Evolutionary conservation across 2,888 invertebrate genomes (phyloP), one percentile per base, ranked within the genome.

Genomic region (Stenodema calcarata): DNA sequence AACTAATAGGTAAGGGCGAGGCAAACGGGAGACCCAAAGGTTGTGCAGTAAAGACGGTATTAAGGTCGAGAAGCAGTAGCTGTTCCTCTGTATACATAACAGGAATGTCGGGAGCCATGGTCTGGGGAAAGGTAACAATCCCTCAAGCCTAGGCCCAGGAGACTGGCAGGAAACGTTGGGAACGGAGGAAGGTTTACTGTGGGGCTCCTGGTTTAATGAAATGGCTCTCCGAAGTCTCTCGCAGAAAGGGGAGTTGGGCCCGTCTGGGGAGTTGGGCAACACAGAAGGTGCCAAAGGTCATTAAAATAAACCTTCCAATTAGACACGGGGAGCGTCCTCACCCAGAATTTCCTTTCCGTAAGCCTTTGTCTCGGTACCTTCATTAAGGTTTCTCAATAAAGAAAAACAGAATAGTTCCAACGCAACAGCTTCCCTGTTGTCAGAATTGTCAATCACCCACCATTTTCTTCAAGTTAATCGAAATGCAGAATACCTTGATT

Each of bases 271-370:
- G 28, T 80, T 54, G 30, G 30, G 14, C 27, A 27, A 44, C 47
- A 44, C 78, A 16, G 41, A 42, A 78, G 54, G 80, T 30, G 80
- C 80, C 80, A 54, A 80, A 80, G 80, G 80, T 80, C 80, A 80
- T 80, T 80, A 80, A 80, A 80, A 80, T 80, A 80, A 80, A 54
- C 80, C 41, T 28, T 80, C 80, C 80, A 80, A 80, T 80, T 80
- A 80, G 80, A 28, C 54, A 50, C 14, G 23, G 35, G 80, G 28
- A 79, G 42, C 44, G 12, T 23, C 14, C 79, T 30, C 47, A 7
- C 35, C n/a, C 47, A 50, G 50, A 47, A 18, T 70, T 30, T 50
- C 50, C 50, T 50, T 16, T 50, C n/a, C n/a, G n/a, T 50, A 50
- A 0, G 16, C 50, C n/a, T 50, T 50, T 50, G 50, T 18, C 14